Evolutionary conservation across 2,888 invertebrate genomes (phyloP), one percentile per base, ranked within the genome.

Genomic region (Mythimna impura): DNA sequence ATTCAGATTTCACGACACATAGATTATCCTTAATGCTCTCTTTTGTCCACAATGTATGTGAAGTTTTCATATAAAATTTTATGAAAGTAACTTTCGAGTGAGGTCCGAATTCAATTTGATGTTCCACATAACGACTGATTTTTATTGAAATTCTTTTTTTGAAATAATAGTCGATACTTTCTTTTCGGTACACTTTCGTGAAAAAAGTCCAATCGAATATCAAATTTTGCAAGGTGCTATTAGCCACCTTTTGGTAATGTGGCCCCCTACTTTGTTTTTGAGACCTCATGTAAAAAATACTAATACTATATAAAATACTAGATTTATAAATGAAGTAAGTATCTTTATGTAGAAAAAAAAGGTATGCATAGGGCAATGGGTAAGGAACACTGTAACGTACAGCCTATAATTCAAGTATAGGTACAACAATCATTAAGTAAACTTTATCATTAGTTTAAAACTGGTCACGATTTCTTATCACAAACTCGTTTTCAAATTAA

Each of bases 51-150:
- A 93, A 93, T 94, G 91, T 93, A 93, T 91, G 92, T 89, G 91
- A 91, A 93, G 89, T 91, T 92, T 91, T 90, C 91, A 87, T 90
- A 92, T 93, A 92, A 94, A 93, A 92, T 93, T 93, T 94, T 93
- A 94, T 91, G 89, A 85, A 86, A 87, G 87, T 86, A 88, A 86
- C 88, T 89, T 90, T 89, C 89, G 86, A 90, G 87, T 88, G 86
- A 87, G 87, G 88, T 91, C 89, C 89, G 87, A 89, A 90, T 92
- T 90, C 90, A 90, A 90, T 91, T 91, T 89, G 81, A 89, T 87
- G 87, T 84, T 77, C 82, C 78, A 75, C 71, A 84, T 89, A 88
- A 86, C 80, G 81, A 82, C 70, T 66, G 77, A 52, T 68, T 68
- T 66, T 68, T 78, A 63, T 73, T 65, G 67, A 78, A 72, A 76